Conservation (phyloP, 2,888 invertebrate genomes). For the Anorthoa munda region DNA sequence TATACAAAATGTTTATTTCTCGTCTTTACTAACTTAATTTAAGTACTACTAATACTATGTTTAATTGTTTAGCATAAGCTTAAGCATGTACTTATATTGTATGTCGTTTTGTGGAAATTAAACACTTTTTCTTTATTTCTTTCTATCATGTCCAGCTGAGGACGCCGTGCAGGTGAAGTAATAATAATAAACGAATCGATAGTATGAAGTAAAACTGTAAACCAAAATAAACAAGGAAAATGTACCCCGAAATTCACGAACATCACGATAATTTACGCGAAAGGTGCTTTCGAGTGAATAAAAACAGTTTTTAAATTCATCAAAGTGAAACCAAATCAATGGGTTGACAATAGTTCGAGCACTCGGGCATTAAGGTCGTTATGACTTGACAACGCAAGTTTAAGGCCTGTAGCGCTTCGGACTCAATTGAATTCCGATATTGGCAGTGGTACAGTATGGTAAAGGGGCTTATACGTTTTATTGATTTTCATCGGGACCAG, state of each 20-base stretch:
- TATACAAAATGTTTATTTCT: no score
- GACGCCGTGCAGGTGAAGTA: not conserved
- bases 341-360: constrained; percentile 26
- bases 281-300: not conserved
- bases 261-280: not conserved
- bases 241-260: not conserved
- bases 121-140: no score
- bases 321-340: constrained; percentile 19
- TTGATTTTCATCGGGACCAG: constrained; percentile 63
- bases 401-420: constrained; percentile 67
- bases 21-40: no score
- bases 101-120: no score
- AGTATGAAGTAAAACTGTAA: not conserved
- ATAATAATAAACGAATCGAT: not conserved
- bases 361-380: constrained; percentile 43
- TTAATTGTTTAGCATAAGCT: no score
- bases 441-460: constrained; percentile 70
- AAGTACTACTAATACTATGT: no score
- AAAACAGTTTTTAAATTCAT: not conserved
- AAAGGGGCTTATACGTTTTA: constrained; percentile 62
- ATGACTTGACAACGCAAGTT: constrained; percentile 68
- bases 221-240: not conserved
- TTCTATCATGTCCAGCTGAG: no score
- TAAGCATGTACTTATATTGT: no score
- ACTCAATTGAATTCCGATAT: constrained; percentile 77